Conservation (phyloP, 2,113 vertebrate genomes). For the Mugil cephalus region DNA sequence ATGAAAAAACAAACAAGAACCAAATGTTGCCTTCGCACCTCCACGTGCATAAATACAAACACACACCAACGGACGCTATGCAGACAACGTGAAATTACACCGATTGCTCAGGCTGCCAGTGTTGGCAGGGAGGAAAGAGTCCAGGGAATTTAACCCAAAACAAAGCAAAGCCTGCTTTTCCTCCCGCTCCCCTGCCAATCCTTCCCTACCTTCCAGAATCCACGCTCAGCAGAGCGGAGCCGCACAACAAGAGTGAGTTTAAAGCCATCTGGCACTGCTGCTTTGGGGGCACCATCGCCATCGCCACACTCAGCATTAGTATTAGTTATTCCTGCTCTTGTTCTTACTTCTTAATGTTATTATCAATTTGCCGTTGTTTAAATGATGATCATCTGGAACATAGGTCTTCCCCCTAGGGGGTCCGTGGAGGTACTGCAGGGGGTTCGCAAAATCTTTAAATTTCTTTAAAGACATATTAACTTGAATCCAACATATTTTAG, state of each 20-base stretch:
- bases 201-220: slow-evolving; percentile 40
- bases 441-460: no score
- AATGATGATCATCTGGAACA: background rate
- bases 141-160: slow-evolving; percentile 70
- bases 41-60: slow-evolving; percentile 5
- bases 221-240: slow-evolving; percentile 54
- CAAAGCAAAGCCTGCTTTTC: slow-evolving; percentile 66
- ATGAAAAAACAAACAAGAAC: slow-evolving; percentile 5
- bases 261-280: slow-evolving; percentile 65
- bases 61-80: slow-evolving; percentile 40
- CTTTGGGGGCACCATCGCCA: slow-evolving; percentile 27
- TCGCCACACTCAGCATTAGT: slow-evolving; percentile 9
- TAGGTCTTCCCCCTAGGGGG: no score
- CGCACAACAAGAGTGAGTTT: slow-evolving; percentile 52
- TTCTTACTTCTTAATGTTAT: background rate
- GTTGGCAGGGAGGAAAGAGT: slow-evolving; percentile 62
- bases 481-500: no score
- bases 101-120: slow-evolving; percentile 61
- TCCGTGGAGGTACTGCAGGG: no score
- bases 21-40: slow-evolving; percentile 37
- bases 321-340: slow-evolving; percentile 3
- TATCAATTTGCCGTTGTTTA: background rate
- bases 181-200: slow-evolving; percentile 52
- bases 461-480: no score
- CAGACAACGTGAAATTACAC: slow-evolving; percentile 49